phyloP scores from a whole-genome alignment of 2,113 vertebrate species.

The Pelvicachromis taeniatus region DNA sequence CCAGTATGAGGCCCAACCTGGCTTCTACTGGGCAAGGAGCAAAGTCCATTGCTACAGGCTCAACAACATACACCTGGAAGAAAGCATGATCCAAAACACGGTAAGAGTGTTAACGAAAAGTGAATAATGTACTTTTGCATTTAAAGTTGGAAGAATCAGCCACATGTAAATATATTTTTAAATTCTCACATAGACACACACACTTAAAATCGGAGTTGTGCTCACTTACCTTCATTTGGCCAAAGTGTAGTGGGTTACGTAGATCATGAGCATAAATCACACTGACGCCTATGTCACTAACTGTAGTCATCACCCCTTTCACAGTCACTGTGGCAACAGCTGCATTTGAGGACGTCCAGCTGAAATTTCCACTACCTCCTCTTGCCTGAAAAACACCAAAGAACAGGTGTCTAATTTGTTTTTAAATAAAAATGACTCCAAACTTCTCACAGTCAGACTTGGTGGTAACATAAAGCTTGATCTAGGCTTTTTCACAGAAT shows the following conservation, averaged over 20 bases:
- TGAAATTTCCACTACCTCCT: conserved; percentile 95
- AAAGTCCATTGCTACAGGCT: conserved; percentile 91
- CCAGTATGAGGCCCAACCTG: conserved; percentile 76
- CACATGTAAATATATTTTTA: neutral
- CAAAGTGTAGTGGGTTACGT: conserved; percentile 84
- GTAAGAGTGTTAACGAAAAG: neutral
- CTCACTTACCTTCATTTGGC: conserved; percentile 85
- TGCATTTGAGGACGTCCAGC: conserved; percentile 85
- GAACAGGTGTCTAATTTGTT: neutral
- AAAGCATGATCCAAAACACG: neutral
- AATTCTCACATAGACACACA: too few species aligned
- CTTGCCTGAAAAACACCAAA: conserved; percentile 69
- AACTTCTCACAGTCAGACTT: neutral
- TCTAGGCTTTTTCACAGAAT: neutral
- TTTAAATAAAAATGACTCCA: neutral
- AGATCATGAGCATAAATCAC: conserved; percentile 84
- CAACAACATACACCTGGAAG: conserved; percentile 85
- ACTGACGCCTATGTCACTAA: conserved; percentile 82
- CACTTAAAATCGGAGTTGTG: neutral
- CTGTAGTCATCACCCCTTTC: conserved; percentile 89
- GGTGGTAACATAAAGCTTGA: neutral
- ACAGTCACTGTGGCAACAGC: conserved; percentile 87
- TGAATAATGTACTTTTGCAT: neutral
- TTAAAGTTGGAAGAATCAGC: neutral
- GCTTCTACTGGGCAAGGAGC: conserved; percentile 83